phyloP scores from a whole-genome alignment of 2,797 vertebrate species.

The Galagoides demidoff region DNA sequence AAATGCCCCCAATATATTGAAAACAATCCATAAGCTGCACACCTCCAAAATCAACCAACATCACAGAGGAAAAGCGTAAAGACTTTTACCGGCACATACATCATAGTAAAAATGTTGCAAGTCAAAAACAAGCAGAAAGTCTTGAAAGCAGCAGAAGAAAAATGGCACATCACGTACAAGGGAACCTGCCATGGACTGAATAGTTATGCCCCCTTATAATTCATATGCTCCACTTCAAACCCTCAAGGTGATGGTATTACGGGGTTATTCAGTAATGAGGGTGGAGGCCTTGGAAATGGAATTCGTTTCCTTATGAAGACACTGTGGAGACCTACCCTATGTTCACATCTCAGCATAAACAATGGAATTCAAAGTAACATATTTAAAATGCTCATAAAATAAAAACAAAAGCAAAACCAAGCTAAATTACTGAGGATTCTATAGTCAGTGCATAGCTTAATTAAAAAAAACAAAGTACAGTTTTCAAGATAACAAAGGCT shows the following conservation, averaged over 20 bases:
- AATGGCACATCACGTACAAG: neutral
- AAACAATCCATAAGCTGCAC: neutral
- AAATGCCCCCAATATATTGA: neutral
- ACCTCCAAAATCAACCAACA: neutral
- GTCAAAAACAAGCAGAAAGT: neutral
- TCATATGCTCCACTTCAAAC: neutral
- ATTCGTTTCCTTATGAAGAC: neutral
- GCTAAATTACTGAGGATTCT: neutral
- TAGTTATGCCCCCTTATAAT: too few relatives aligned
- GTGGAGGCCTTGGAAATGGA: neutral
- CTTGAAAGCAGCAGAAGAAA: neutral
- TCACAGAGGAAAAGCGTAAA: neutral
- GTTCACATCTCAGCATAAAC: neutral
- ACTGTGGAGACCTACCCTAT: neutral
- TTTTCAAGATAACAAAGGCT: neutral
- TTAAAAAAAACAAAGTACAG: neutral
- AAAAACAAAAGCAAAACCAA: neutral
- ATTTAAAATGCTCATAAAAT: neutral
- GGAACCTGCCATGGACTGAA: neutral
- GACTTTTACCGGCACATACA: neutral
- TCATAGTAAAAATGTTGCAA: neutral
- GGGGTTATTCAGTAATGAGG: neutral
- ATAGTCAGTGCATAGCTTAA: neutral
- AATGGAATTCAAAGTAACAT: too few relatives aligned
- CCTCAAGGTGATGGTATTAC: neutral